These are phyloP conservation scores for Enteromius afrohamiltoni DNA, from an alignment of 2,797 vertebrate species.

Conservation along the genomic window DNA sequence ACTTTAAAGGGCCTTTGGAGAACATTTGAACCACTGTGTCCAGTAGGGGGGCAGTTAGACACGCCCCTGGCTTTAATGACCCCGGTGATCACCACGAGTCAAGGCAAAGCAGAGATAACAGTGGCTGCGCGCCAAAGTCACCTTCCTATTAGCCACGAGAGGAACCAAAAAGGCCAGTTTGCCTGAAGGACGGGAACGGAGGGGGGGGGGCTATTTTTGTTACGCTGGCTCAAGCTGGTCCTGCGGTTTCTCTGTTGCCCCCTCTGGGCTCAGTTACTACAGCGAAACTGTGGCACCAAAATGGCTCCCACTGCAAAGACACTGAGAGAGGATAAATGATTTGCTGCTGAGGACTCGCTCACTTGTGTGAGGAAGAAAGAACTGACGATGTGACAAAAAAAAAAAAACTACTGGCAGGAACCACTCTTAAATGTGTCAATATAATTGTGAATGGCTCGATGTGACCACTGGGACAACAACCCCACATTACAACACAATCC, in stretches of 20 bases:
- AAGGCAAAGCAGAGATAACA: slow-evolving; percentile 20
- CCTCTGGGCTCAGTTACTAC: slow-evolving; percentile 63
- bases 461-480: neutral
- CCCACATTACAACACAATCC: neutral
- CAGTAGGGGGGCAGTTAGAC: slow-evolving; percentile 6
- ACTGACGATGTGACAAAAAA: slow-evolving; percentile 34
- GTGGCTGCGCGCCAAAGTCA: slow-evolving; percentile 41
- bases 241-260: slow-evolving; percentile 64
- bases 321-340: slow-evolving; percentile 28
- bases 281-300: slow-evolving; percentile 48
- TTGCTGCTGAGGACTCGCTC: slow-evolving; percentile 29
- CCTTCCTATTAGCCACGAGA: slow-evolving; percentile 37
- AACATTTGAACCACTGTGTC: slow-evolving; percentile 7
- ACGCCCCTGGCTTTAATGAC: neutral
- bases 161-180: slow-evolving; percentile 22
- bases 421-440: neutral
- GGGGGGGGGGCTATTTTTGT: slow-evolving; percentile 47
- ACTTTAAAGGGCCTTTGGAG: neutral
- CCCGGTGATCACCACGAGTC: slow-evolving; percentile 3
- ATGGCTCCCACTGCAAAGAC: slow-evolving; percentile 41
- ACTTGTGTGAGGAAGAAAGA: slow-evolving; percentile 25
- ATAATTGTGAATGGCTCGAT: neutral
- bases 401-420: slow-evolving; percentile 15
- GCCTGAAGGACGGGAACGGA: slow-evolving; percentile 13
- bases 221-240: slow-evolving; percentile 45